Percentiles rank a stretch among this genome's conserved stretches.
phyloP scores from a whole-genome alignment of 2,797 vertebrate genomes.

The Steatocranus sp. region DNA sequence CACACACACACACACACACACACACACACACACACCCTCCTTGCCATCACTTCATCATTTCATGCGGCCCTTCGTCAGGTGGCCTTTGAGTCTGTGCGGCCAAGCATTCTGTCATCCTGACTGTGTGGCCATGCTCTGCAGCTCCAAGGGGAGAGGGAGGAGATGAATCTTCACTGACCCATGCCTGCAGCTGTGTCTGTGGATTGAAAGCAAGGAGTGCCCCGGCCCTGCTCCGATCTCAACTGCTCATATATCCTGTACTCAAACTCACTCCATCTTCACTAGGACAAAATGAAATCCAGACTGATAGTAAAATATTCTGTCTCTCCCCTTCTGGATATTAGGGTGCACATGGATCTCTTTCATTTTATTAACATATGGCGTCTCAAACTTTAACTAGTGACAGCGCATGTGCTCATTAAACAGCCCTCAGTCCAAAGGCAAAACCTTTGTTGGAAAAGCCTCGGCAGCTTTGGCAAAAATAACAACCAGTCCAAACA shows the following conservation, averaged over 20 bases:
- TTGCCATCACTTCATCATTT: background rate
- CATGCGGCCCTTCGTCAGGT: background rate
- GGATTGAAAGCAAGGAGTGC: slow-evolving; percentile 25
- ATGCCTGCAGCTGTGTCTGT: slow-evolving; percentile 35
- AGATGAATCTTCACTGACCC: slow-evolving; percentile 60
- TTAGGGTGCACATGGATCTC: background rate
- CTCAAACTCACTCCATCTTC: slow-evolving; percentile 46
- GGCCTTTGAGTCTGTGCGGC: slow-evolving; percentile 13
- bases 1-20: background rate
- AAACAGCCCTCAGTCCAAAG: background rate
- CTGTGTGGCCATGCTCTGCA: slow-evolving; percentile 10
- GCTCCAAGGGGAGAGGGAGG: slow-evolving; percentile 21
- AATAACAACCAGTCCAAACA: background rate
- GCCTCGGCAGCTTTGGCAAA: background rate
- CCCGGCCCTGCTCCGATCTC: slow-evolving; percentile 1
- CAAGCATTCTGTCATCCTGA: slow-evolving; percentile 34
- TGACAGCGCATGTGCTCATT: background rate
- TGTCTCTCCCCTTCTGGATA: background rate
- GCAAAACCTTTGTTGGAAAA: background rate
- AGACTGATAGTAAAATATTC: slow-evolving; percentile 43
- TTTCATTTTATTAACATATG: slow-evolving; percentile 12
- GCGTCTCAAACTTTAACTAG: background rate
- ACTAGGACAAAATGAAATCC: slow-evolving; percentile 54
- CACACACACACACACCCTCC: background rate
- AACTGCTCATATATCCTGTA: slow-evolving; percentile 45